phyloP scores from a whole-genome alignment of 2,888 invertebrate genomes.

The Brachycybe producta region DNA sequence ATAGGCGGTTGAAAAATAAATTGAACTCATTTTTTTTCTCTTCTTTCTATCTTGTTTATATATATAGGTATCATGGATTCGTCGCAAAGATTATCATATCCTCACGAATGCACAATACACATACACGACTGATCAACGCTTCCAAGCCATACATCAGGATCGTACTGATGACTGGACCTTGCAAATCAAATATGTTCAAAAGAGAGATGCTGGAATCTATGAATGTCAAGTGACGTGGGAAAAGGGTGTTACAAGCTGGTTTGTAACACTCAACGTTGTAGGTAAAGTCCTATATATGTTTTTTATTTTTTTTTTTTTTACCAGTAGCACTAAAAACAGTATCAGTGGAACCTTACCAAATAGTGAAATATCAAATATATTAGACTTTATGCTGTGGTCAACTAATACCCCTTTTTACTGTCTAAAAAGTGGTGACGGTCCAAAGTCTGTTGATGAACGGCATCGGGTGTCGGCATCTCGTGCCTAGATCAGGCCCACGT shows the following conservation, averaged over 20 bases:
- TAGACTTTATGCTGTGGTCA: too few relatives aligned
- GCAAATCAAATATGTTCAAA: slow-evolving; percentile 87
- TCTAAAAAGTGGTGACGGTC: too few relatives aligned
- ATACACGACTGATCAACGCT: slow-evolving; percentile 73
- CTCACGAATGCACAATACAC: slow-evolving; percentile 78
- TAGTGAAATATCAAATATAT: too few relatives aligned
- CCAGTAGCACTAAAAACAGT: too few relatives aligned
- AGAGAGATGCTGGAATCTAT: slow-evolving; percentile 83
- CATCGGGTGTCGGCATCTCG: too few relatives aligned
- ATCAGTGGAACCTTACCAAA: too few relatives aligned
- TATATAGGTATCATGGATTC: slow-evolving; percentile 75
- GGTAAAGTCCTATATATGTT: too few relatives aligned
- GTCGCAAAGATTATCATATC: slow-evolving; percentile 84
- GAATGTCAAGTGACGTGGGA: slow-evolving; percentile 66
- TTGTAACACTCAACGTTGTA: slow-evolving; percentile 26
- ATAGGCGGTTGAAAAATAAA: neutral
- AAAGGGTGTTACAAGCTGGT: slow-evolving; percentile 26
- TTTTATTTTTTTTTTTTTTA: too few relatives aligned
- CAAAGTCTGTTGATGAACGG: too few relatives aligned
- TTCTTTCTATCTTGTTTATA: neutral
- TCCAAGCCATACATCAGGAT: slow-evolving; percentile 58
- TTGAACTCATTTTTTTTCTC: neutral
- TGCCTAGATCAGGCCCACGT: too few relatives aligned
- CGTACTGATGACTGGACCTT: slow-evolving; percentile 87
- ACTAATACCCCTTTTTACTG: too few relatives aligned